A percentile compares a stretch with the other conserved stretches of the same genome.
Evolutionary conservation across 2,113 vertebrate genomes (phyloP).

Genomic region (Accipiter cooperii): DNA sequence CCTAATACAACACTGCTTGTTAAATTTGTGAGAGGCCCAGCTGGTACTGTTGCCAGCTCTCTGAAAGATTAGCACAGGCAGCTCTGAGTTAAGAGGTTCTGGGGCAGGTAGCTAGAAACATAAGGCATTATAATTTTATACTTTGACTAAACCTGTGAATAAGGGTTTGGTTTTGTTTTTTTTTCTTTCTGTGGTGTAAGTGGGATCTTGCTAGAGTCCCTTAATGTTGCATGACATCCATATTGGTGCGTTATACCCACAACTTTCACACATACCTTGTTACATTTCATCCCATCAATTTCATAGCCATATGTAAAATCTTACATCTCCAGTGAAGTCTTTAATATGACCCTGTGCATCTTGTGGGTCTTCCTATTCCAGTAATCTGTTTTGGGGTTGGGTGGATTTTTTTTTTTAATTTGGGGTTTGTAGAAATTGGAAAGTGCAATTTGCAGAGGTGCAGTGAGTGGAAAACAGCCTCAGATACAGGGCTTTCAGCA

Average conservation of each 20-base stretch:
- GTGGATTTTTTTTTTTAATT: too few relatives aligned
- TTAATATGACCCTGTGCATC: background rate
- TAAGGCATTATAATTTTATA: too few relatives aligned
- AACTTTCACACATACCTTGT: rapidly evolving
- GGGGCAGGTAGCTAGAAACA: rapidly evolving
- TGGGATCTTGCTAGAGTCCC: background rate
- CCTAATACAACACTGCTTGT: rapidly evolving
- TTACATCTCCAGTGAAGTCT: too few relatives aligned
- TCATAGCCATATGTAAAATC: rapidly evolving
- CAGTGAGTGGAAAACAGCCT: rapidly evolving
- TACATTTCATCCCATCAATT: background rate
- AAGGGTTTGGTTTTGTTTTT: too few relatives aligned
- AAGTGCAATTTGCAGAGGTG: background rate
- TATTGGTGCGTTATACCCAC: background rate
- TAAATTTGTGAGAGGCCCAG: background rate
- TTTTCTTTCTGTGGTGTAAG: background rate
- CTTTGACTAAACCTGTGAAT: background rate
- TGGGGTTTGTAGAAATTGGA: background rate
- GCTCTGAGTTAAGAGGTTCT: background rate
- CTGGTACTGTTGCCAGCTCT: background rate
- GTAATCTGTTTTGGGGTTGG: background rate
- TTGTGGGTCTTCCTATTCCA: background rate
- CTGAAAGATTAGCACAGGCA: too few relatives aligned
- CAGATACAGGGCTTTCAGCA: background rate
- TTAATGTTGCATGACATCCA: too few relatives aligned